Conservation (phyloP, 2,888 invertebrate genomes). For the Metallyticus violacea region DNA sequence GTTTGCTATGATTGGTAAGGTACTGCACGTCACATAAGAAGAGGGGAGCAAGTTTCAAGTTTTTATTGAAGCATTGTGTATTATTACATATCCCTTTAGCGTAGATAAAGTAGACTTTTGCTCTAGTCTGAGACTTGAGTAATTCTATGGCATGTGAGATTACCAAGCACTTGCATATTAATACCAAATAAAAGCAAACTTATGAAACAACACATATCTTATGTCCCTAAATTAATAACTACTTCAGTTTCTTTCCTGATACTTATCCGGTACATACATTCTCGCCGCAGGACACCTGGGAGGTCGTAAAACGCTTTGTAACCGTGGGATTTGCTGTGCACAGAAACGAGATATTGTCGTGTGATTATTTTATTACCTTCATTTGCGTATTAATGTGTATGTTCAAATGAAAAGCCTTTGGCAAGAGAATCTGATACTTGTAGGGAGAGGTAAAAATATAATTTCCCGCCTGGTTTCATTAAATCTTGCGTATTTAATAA, state of each 20-base stretch:
- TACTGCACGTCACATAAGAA: too few relatives aligned
- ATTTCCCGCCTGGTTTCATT: background rate
- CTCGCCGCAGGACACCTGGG: background rate
- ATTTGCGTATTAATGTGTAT: background rate
- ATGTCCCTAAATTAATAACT: background rate
- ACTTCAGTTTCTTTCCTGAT: background rate
- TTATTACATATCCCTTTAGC: too few relatives aligned
- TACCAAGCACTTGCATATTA: background rate
- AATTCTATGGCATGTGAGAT: background rate
- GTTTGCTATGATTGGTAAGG: too few relatives aligned
- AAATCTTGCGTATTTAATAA: background rate
- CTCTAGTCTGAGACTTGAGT: too few relatives aligned
- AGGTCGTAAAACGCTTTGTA: background rate
- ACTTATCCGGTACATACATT: background rate
- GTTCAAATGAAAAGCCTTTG: background rate
- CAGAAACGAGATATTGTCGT: background rate
- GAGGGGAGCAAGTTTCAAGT: too few relatives aligned
- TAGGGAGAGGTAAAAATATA: background rate
- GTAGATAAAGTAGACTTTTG: too few relatives aligned
- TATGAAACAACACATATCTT: background rate
- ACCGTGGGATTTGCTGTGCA: background rate
- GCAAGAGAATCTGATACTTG: background rate
- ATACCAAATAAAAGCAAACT: background rate
- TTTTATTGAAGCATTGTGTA: too few relatives aligned
- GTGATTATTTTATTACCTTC: background rate